Base-by-base conservation (phyloP, 2,888 invertebrate species). In the Catocala nupta region DNA sequence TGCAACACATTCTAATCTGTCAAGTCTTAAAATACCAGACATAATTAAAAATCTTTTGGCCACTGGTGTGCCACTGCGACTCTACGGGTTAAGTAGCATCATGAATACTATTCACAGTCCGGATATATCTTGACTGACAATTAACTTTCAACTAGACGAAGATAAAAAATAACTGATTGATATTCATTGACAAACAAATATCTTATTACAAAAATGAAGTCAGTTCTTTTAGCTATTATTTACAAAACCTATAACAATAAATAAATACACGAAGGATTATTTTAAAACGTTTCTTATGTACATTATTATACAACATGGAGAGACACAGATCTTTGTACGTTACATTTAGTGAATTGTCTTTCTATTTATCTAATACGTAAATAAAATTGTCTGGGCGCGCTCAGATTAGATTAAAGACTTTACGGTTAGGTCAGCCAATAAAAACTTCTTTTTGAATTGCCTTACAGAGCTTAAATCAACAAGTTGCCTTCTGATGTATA, bases 241-340 rank as follows among this genome's bases (percentile, higher is more conserved):
- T 92, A 92, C 92, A 93, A 82, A 83, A 86, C 81, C 77, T 85
- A 87, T 77, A 71, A 74, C 65, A 73, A 75, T 80, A 84, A 90
- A 88, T 91, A 90, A 89, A 86, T 91, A 91, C 85, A 87, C 76
- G 83, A 82, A 68, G 80, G 83, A 84, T 84, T 44, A 44, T 43
- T 9, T 86, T 76, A 65, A 87, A 88, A 86, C 84, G 78, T 81
- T 81, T 84, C 78, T 82, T 93, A 92, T 93, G 77, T 93, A 93
- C 93, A 93, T 74, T 55, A 82, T 80, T 87, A 85, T 93, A 92
- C 91, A 92, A 82, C 73, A 87, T 87, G 83, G 84, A 89, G 88
- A 91, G 87, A 90, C 88, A 87, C 80, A 83, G 84, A 87, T 81
- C 85, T 90, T 93, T 93, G 93, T 93, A 93, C 93, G 93, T 90